Percentiles rank a stretch among this genome's conserved stretches.
phyloP scores from a whole-genome alignment of 2,113 vertebrate species.

The Oryzias melastigma region DNA sequence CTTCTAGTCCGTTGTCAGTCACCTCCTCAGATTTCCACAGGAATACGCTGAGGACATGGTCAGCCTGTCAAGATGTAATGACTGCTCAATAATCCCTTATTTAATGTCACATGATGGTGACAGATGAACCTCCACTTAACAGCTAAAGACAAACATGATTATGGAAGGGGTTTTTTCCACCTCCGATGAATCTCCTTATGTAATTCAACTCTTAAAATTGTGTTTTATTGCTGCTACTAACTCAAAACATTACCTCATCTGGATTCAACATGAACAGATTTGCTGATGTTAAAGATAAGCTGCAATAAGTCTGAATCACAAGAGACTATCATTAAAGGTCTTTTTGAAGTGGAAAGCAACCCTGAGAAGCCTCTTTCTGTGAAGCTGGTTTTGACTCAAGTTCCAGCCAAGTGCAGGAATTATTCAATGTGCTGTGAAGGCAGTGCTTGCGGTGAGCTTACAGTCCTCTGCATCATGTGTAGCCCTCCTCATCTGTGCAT shows the following conservation, averaged over 20 bases:
- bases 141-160: too few relatives aligned
- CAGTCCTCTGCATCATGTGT: slow-evolving; percentile 69
- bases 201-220: slow-evolving; percentile 46
- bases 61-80: slow-evolving; percentile 22
- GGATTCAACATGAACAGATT: slow-evolving; percentile 36
- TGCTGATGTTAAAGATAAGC: slow-evolving; percentile 21
- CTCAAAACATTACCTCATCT: slow-evolving; percentile 45
- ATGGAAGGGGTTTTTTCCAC: slow-evolving; percentile 6
- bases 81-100: slow-evolving; percentile 24
- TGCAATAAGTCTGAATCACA: slow-evolving; percentile 17
- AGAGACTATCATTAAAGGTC: slow-evolving; percentile 11
- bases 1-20: slow-evolving; percentile 44
- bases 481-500: slow-evolving; percentile 67
- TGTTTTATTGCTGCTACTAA: slow-evolving; percentile 24
- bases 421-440: slow-evolving; percentile 59
- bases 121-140: too few relatives aligned
- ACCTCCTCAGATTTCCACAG: slow-evolving; percentile 43
- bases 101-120: slow-evolving; percentile 1
- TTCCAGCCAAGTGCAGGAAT: slow-evolving; percentile 49
- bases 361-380: slow-evolving; percentile 28
- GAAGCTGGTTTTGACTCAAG: slow-evolving; percentile 22
- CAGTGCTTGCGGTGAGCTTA: slow-evolving; percentile 56
- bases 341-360: slow-evolving; percentile 17
- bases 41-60: slow-evolving; percentile 38
- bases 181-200: slow-evolving; percentile 36